A percentile compares a stretch with the other conserved stretches of the same genome.
phyloP scores from a whole-genome alignment of 2,113 vertebrate species.

The Laterallus jamaicensis region DNA sequence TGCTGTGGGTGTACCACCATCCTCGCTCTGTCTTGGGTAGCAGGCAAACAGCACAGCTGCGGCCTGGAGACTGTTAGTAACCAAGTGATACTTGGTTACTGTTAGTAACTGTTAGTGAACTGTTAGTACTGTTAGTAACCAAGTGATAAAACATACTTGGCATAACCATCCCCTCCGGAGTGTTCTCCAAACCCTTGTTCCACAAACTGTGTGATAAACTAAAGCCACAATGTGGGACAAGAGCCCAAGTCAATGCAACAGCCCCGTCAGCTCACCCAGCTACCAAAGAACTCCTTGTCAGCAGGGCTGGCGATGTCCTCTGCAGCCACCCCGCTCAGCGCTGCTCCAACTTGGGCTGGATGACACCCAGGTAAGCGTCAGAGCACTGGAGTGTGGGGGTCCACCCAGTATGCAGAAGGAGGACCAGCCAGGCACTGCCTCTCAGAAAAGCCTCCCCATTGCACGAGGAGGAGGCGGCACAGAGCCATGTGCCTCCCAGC shows the following conservation, averaged over 20 bases:
- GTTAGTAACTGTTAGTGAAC: too few relatives aligned
- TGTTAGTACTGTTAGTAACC: too few relatives aligned
- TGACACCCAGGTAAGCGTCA: accelerated
- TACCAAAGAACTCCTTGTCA: accelerated
- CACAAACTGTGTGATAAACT: not conserved
- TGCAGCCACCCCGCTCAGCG: accelerated
- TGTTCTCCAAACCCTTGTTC: not conserved
- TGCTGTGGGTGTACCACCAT: accelerated
- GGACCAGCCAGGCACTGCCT: not conserved
- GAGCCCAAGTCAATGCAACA: not conserved
- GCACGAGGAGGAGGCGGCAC: not conserved
- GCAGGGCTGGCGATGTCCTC: accelerated
- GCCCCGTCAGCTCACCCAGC: not conserved
- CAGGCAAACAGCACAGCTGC: accelerated
- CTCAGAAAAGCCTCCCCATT: not conserved
- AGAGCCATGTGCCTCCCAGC: conserved; percentile 35
- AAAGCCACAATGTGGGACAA: not conserved
- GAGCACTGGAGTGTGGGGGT: not conserved
- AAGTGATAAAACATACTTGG: accelerated
- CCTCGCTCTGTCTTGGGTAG: not conserved
- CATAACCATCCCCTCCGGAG: not conserved
- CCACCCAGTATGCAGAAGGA: not conserved
- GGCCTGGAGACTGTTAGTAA: not conserved
- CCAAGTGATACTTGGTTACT: not conserved
- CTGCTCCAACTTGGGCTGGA: accelerated